Conservation (phyloP, 2,113 vertebrate genomes). For the Enhydra lutris region DNA sequence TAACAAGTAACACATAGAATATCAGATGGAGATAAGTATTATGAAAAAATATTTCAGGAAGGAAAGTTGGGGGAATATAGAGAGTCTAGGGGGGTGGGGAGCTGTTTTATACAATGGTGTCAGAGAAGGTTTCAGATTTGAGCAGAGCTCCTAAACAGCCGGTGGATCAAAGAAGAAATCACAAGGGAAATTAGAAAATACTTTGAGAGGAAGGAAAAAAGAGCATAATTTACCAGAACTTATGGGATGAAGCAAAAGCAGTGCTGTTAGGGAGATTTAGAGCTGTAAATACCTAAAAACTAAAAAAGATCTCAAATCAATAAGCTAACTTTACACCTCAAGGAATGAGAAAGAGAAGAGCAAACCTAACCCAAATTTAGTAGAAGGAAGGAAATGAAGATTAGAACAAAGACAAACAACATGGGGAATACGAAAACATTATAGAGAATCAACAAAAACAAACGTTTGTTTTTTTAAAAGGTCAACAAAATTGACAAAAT, state of each 20-base stretch:
- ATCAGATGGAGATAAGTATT: background rate
- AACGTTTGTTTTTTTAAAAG: background rate
- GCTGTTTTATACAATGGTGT: background rate
- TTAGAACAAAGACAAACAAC: constrained; percentile 25
- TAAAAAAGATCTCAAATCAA: background rate
- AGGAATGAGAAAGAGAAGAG: background rate
- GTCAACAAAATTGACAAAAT: background rate
- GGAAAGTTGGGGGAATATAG: background rate
- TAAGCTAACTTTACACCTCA: background rate
- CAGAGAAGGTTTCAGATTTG: background rate
- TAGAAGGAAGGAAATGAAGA: constrained; percentile 25
- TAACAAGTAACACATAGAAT: background rate
- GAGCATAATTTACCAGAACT: background rate
- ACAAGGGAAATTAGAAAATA: constrained; percentile 15
- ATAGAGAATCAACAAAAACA: background rate
- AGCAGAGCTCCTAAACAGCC: background rate
- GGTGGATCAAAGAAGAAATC: background rate
- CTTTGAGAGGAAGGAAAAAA: background rate
- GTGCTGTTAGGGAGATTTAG: background rate
- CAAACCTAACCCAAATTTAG: background rate
- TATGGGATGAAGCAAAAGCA: background rate
- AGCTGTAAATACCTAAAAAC: background rate
- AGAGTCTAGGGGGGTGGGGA: background rate
- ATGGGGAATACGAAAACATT: constrained; percentile 11
- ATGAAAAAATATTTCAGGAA: constrained; percentile 32